Conservation (phyloP, 2,113 vertebrate species). For the Cercopithecus mona region DNA sequence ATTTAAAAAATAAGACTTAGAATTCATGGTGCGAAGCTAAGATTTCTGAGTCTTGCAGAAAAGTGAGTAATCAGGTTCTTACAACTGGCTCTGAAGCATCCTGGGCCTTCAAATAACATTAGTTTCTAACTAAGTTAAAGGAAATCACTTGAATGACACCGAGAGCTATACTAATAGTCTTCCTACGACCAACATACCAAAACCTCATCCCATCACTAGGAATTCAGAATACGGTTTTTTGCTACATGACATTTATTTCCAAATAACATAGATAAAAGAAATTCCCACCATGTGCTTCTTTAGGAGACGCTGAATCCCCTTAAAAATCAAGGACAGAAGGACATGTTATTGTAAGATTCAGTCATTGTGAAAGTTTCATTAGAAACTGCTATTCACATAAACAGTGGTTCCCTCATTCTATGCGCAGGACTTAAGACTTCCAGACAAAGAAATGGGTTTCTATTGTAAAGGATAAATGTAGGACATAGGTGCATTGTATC, state of each 20-base stretch:
- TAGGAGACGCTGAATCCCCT: neutral
- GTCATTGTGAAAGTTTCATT: neutral
- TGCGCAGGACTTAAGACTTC: neutral
- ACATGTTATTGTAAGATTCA: neutral
- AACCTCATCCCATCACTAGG: neutral
- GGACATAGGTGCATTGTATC: neutral
- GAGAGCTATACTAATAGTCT: neutral
- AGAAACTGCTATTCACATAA: neutral
- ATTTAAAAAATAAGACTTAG: slow-evolving; percentile 3
- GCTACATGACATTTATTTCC: neutral
- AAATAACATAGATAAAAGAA: neutral
- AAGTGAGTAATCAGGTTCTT: neutral
- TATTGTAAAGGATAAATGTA: neutral
- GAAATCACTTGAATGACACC: neutral
- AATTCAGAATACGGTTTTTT: neutral
- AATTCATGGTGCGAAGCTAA: neutral
- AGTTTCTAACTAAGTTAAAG: slow-evolving; percentile 22
- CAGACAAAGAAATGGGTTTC: neutral
- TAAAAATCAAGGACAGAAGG: neutral
- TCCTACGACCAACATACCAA: neutral
- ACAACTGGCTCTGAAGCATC: neutral
- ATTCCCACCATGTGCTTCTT: neutral
- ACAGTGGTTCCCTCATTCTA: neutral
- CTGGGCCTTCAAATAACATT: slow-evolving; percentile 1
- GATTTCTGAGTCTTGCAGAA: neutral